Evolutionary conservation across 1,140 invertebrate genomes (phyloP), one percentile per base, ranked within the genome.

Genomic region (Drosophila nigromelanica): DNA sequence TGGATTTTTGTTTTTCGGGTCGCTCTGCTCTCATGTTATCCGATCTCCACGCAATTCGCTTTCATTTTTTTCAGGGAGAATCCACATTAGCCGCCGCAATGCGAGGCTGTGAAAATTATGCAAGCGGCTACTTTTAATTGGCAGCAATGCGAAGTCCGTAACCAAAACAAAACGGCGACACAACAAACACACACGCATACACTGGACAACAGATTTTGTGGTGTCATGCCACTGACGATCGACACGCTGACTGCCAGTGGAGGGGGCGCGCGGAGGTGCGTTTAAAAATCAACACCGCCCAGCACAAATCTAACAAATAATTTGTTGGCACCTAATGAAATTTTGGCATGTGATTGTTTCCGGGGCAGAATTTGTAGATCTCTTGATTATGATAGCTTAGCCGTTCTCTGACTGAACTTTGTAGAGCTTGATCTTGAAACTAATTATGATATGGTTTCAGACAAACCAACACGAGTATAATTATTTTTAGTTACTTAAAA

Each of bases 111-210:
- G 73, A 48, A 70, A 72, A 77, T 86, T 86, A 86, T 86, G 78
- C 81, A 86, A 86, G 67, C 81, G 50, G 56, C 63, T 59, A 63
- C 62, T 76, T 78, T 81, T 72, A 87, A 81, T 81, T 81, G 75
- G 71, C 59, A 71, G 61, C 55, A 82, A 51, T 43, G 72, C 72
- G 72, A 83, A 83, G 63, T 64, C 72, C 76, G 76, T 72, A 83
- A 79, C 76, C 80, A 83, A 83, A 83, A 83, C 76, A 83, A 83
- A 83, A 72, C 78, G 40, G 69, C 69, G 43, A 75, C 71, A 75
- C 27, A 10, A 51, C 47, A 67, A 39, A 75, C 50, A 66, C 78
- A 35, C 12, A 12, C 1, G 37, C 33, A 66, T 48, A 62, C 39
- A 58, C 30, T 59, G 35, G 24, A 66, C 15, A 43, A 33, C 40